Base-by-base conservation (phyloP, 2,113 vertebrate genomes). In the Cyanoliseus patagonus region DNA sequence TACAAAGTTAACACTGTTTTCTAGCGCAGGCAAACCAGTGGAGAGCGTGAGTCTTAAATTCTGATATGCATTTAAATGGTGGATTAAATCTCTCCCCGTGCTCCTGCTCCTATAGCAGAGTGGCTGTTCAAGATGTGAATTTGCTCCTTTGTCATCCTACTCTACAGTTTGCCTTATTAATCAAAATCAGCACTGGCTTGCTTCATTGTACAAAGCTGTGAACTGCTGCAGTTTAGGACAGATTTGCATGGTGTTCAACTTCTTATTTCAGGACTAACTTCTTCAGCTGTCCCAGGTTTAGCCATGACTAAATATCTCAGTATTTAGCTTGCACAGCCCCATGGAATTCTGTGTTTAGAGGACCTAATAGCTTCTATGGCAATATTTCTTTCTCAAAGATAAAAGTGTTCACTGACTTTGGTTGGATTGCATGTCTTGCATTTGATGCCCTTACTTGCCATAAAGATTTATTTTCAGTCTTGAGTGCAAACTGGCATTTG, bases 361-460 rank as follows among this genome's bases (percentile, higher is more conserved):
- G 68, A 52, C 39, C 24, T 78, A 22, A 62, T 51, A 39, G 47
- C 66, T 88, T 89, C 66, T 91, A 3, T n/a, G 61, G 89, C 42
- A 75, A 22, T 53, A 39, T 18, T 75, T 78, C 55, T 72, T 88
- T 86, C 74, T 72, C 68, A 52, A 69, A 79, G 66, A 73, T 84
- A 30, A 33, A 79, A 83, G 14, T 13, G 53, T 92, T 74, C 69
- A 49, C 63, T 91, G 67, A 19, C 85, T 83, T 42, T 16, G 59
- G 47, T 82, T 95, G 89, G 57, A 73, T 92, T 92, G 93, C 74
- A 61, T 91, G 87, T 74, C 51, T 74, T 92, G 64, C 85, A 55
- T 64, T 94, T 10, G 9, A 25, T 95, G 63, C 51, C 46, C 12
- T 93, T 68, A 66, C 75, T 87, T 95, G 63, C n/a, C 67, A 74